Evolutionary conservation across 2,797 vertebrate genomes (phyloP).

Genomic region (Gobio occitaniae): DNA sequence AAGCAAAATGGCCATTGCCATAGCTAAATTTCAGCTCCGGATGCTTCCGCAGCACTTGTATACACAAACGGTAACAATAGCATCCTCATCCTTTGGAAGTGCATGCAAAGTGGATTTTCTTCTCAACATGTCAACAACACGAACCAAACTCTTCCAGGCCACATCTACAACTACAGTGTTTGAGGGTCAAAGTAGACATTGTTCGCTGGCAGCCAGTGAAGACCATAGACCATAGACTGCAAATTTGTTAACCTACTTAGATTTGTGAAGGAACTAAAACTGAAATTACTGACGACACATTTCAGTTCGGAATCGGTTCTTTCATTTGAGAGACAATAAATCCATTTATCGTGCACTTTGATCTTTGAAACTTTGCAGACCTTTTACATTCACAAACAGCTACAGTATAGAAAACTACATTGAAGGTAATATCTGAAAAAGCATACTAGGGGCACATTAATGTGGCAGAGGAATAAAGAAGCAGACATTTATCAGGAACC

Average conservation of each 20-base stretch:
- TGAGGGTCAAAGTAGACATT: background rate
- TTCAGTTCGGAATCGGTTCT: background rate
- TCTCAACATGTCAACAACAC: background rate
- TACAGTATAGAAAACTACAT: background rate
- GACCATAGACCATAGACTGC: background rate
- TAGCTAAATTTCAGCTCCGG: background rate
- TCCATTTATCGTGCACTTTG: background rate
- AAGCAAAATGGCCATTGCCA: background rate
- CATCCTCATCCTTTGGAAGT: background rate
- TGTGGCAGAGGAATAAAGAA: background rate
- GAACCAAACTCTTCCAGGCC: background rate
- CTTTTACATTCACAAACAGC: background rate
- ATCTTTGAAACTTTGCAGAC: background rate
- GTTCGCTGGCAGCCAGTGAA: background rate
- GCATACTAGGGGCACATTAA: background rate
- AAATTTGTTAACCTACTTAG: background rate
- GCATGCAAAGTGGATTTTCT: background rate
- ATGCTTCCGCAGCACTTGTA: background rate
- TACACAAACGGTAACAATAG: background rate
- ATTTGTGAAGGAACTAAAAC: background rate
- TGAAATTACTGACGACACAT: background rate
- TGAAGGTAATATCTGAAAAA: background rate
- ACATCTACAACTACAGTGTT: background rate
- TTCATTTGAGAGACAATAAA: background rate
- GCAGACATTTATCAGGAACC: background rate